Evolutionary conservation across 2,797 vertebrate species (phyloP).

Genomic region (Poecilia velifera): DNA sequence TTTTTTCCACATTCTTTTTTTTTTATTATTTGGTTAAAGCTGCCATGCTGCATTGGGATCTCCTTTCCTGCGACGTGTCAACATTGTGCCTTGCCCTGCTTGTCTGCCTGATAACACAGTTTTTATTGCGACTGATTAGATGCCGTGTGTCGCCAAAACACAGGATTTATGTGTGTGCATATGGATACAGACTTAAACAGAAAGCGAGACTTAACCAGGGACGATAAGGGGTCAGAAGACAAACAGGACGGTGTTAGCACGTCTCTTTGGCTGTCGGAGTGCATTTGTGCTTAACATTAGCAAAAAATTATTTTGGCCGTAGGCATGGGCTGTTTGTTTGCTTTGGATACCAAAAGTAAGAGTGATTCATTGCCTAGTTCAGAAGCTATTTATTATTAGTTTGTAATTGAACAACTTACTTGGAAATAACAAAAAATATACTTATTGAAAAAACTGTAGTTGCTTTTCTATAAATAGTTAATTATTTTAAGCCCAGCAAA

Average conservation of each 20-base stretch:
- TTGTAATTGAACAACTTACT: not conserved
- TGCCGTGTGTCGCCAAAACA: conserved; percentile 47
- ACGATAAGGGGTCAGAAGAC: conserved; percentile 28
- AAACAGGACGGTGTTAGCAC: not conserved
- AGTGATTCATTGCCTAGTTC: not conserved
- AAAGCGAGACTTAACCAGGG: conserved; percentile 8
- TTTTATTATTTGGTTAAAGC: conserved; percentile 36
- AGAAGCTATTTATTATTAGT: not conserved
- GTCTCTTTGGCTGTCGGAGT: conserved; percentile 15
- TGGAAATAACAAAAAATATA: not conserved
- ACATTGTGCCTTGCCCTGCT: conserved; percentile 42
- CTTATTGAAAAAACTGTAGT: not conserved
- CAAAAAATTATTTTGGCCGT: conserved; percentile 1
- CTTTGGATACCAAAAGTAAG: not conserved
- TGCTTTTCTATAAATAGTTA: not conserved
- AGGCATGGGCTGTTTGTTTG: not conserved
- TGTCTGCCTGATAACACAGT: conserved; percentile 62
- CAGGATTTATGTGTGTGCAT: conserved; percentile 37
- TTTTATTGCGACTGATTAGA: conserved; percentile 54
- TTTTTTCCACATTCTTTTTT: conserved; percentile 34
- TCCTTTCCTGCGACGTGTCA: conserved; percentile 53
- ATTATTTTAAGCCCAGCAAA: not conserved
- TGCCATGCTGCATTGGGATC: conserved; percentile 41
- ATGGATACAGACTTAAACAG: conserved; percentile 18
- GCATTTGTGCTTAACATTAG: conserved; percentile 10